Evolutionary conservation across 1,140 invertebrate species (phyloP), one percentile per base, ranked within the genome.

Genomic region (Coenobita brevimanus): DNA sequence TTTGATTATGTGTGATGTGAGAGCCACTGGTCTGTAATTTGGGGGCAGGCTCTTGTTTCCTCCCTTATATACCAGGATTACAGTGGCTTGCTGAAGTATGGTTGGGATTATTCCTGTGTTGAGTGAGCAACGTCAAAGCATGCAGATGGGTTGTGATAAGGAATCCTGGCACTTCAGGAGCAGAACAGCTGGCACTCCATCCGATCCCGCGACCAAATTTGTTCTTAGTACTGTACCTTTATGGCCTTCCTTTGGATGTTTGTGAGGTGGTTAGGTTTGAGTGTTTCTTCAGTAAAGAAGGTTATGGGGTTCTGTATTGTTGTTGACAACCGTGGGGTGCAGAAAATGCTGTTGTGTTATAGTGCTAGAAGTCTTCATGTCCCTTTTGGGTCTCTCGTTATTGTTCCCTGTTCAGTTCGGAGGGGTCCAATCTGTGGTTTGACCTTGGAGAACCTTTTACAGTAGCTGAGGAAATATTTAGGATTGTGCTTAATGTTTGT

Each of bases 401-500:
- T 15, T 1, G 1, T 69, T 1, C 64, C 64, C 13, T 69, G 30
- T 33, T 27, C 38, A 13, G 30, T 17, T 27, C 24, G 38, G 2
- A 33, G 64, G n/a, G n/a, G n/a, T n/a, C n/a, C n/a, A 27, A 69
- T 2, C 64, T 24, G 24, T 69, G 3, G 30, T 27, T 69, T 69
- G 6, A 27, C 21, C 38, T 69, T 69, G 6, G 64, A 69, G 24
- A 6, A 69, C 2, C 24, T 69, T 69, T 69, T 69, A 36, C 24
- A 69, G 64, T 69, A 69, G 15, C 64, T 27, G 24, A 69, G 38
- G 24, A 69, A 69, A 17, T 69, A 69, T 69, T 69, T 69, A 17
- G 64, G 64, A 17, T 69, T 69, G 10, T 69, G 64, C 38, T 69
- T 69, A 3, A 69, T 69, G 64, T 15, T 69, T 13, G 8, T 69